Base-by-base conservation (phyloP, 1,140 invertebrate species). In the Cyclina sinensis region DNA sequence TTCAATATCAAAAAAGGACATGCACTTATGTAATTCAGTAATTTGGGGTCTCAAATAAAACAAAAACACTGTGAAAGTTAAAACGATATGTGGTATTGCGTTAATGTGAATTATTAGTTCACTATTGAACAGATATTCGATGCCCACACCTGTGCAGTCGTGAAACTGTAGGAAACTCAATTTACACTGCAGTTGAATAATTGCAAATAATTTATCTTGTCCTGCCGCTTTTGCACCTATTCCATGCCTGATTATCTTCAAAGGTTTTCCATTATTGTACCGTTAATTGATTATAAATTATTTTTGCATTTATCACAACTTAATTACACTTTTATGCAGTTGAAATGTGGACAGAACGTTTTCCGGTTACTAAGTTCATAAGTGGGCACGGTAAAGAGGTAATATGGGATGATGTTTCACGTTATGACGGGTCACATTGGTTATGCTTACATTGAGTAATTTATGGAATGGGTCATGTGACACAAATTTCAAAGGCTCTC, bases 131-230 rank as follows among this genome's bases (percentile, higher is more conserved):
- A 7, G 57, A 62, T 21, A 70, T 37, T 18, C 37, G 65, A 70
- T 27, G 32, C 65, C 65, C 32, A 1, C 65, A 35, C 65, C 65
- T 70, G 65, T 37, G 65, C 16, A 70, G 16, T n/a, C 57, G 3
- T 27, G 65, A 37, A 18, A 70, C 21, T 3, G 65, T 18, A 30
- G 32, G 1, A 16, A 21, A 54, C 4, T 57, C 39, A 39, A 37
- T 39, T 39, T 51, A 37, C 46, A 51, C 43, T 35, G 46, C 74
- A 51, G 46, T 78, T 78, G n/a, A 51, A n/a, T 51, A 78, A 78
- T 54, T 54, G 30, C 30, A 51, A 70, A 70, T 24, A 51, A 78
- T 78, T 78, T 78, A 78, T 78, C 74, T 78, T 78, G 46, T 48
- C 74, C 1, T 54, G 46, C 9, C 12, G 18, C 1, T 30, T 78